Percentiles rank a stretch among this genome's conserved stretches.
Conservation (phyloP, 1,140 invertebrate species). For the Alviniconcha marisindica region DNA sequence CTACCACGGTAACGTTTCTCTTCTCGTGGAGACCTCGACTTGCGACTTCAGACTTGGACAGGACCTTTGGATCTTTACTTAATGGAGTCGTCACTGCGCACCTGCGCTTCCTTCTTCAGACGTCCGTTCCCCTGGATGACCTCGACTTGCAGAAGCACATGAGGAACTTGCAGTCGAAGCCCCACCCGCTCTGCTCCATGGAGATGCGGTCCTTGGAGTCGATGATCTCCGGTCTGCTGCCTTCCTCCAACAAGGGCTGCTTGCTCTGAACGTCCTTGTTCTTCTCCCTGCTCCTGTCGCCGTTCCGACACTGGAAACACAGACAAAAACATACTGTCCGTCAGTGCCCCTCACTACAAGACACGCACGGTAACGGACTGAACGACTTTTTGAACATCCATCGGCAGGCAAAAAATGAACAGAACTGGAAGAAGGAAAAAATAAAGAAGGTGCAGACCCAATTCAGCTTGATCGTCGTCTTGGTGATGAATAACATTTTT, state of each 20-base stretch:
- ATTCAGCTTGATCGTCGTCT: too few species aligned
- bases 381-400: too few species aligned
- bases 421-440: too few species aligned
- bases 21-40: too few species aligned
- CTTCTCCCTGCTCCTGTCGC: background rate
- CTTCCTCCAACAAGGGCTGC: slow-evolving; percentile 78
- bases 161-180: slow-evolving; percentile 80
- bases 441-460: too few species aligned
- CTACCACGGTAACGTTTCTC: too few species aligned
- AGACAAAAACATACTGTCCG: background rate
- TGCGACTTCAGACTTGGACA: too few species aligned
- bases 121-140: slow-evolving; percentile 56
- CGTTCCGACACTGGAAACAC: slow-evolving; percentile 12
- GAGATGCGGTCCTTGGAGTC: slow-evolving; percentile 77
- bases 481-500: too few species aligned
- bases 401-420: too few species aligned
- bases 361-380: slow-evolving; percentile 28
- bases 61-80: too few species aligned
- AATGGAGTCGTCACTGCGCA: too few species aligned
- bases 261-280: slow-evolving; percentile 72
- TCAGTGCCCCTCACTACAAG: background rate
- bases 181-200: slow-evolving; percentile 79
- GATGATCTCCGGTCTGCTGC: slow-evolving; percentile 78
- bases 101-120: slow-evolving; percentile 40
- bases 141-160: slow-evolving; percentile 69